Conservation (phyloP, 2,888 invertebrate genomes). For the Dynastes tityus region DNA sequence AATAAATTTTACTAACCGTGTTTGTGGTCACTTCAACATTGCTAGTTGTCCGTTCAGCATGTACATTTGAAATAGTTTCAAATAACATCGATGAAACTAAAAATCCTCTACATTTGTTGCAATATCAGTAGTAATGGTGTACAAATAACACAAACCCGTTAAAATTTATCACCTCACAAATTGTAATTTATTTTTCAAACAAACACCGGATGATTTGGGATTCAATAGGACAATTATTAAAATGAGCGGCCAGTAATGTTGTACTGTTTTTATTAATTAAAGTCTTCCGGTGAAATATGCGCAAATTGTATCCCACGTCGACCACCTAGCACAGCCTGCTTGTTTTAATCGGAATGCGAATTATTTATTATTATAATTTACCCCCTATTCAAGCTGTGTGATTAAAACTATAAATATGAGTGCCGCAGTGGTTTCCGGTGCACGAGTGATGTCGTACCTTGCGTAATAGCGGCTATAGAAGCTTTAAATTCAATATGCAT, state of each 20-base stretch:
- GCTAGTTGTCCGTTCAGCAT: no score
- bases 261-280: conserved; percentile 34
- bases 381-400: not conserved
- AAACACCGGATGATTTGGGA: conserved; percentile 1
- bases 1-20: no score
- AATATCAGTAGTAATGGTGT: no score
- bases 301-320: not conserved
- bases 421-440: not conserved
- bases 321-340: not conserved
- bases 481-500: no score
- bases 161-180: not conserved
- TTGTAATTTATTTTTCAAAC: not conserved
- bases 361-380: conserved; percentile 38
- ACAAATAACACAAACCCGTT: not conserved
- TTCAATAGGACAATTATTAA: conserved; percentile 18
- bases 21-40: no score
- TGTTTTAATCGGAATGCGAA: not conserved
- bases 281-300: conserved; percentile 6
- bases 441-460: no score
- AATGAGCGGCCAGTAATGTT: not conserved
- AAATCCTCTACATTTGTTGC: no score
- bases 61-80: no score
- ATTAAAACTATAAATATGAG: conserved; percentile 2
- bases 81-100: no score
- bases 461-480: no score